Conservation (phyloP, 2,888 invertebrate genomes). For the Hemistola chrysoprasaria region DNA sequence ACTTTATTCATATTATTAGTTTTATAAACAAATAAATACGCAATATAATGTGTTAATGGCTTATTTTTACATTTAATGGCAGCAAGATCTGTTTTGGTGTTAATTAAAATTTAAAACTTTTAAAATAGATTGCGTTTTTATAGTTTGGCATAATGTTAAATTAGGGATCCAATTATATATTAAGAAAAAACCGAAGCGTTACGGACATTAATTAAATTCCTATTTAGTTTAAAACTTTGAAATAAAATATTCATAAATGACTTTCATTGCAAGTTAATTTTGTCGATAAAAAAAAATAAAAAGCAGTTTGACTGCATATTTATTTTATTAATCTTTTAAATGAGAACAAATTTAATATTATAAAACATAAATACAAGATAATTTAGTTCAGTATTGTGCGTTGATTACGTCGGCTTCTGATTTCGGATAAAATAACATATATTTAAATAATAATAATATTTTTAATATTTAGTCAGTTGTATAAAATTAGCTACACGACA, state of each 20-base stretch:
- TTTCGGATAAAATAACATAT: background rate
- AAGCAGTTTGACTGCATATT: conserved; percentile 20
- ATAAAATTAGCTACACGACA: conserved; percentile 15
- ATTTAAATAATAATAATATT: background rate
- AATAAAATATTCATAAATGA: no score
- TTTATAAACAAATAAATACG: conserved; percentile 9
- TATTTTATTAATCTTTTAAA: background rate
- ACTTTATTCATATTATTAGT: conserved; percentile 41
- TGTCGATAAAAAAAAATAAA: background rate
- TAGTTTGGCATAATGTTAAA: no score
- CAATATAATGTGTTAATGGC: background rate
- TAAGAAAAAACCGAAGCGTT: no score
- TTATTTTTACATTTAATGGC: no score
- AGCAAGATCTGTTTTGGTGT: no score
- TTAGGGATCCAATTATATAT: no score
- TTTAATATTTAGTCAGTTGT: conserved; percentile 23
- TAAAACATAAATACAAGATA: background rate
- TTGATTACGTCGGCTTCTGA: background rate
- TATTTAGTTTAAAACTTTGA: no score
- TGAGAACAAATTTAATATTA: background rate
- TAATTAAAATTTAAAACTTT: no score
- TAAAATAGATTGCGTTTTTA: no score
- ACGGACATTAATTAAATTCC: no score
- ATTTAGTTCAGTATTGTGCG: conserved; percentile 22
- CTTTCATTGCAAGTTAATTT: background rate